A percentile compares a stretch with the other conserved stretches of the same genome.
phyloP scores from a whole-genome alignment of 2,797 vertebrate species.

The Atherinosoma microstoma region DNA sequence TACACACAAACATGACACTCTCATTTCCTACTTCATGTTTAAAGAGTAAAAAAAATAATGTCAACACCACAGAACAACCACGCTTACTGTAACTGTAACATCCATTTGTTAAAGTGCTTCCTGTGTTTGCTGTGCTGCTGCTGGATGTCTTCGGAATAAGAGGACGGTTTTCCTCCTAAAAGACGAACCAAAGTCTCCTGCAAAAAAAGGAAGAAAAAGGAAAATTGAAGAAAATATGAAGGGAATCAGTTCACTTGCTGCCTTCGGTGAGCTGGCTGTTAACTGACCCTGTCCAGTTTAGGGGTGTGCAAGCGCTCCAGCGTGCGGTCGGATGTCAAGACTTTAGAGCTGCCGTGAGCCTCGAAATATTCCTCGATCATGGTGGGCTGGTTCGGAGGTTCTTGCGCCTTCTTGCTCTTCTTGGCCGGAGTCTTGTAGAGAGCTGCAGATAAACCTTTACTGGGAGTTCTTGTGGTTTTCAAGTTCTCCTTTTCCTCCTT shows the following conservation, averaged over 20 bases:
- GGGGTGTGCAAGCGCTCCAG: constrained; percentile 90
- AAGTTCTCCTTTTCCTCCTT: constrained; percentile 62
- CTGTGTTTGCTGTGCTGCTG: constrained; percentile 87
- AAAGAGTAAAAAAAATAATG: background rate
- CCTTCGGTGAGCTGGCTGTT: background rate
- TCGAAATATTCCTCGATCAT: constrained; percentile 96
- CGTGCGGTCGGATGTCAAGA: constrained; percentile 94
- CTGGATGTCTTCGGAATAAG: constrained; percentile 88
- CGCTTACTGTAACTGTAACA: constrained; percentile 93
- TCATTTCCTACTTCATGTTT: background rate
- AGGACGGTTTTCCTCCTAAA: constrained; percentile 84
- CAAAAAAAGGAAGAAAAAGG: constrained; percentile 13
- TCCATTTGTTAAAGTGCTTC: constrained; percentile 93
- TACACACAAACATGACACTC: constrained; percentile 52
- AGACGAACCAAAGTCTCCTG: constrained; percentile 89
- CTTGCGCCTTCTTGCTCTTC: constrained; percentile 83
- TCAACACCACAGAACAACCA: background rate
- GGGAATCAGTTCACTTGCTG: background rate
- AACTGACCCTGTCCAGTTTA: constrained; percentile 91
- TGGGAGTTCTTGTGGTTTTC: constrained; percentile 67
- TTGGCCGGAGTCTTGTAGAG: constrained; percentile 86
- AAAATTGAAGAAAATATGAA: background rate
- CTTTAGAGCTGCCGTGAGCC: constrained; percentile 95
- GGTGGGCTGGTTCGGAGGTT: constrained; percentile 74
- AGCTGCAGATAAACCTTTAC: constrained; percentile 72